Evolutionary conservation across 2,113 vertebrate species (phyloP), one percentile per base, ranked within the genome.

Genomic region (Protomyctophum bolini): DNA sequence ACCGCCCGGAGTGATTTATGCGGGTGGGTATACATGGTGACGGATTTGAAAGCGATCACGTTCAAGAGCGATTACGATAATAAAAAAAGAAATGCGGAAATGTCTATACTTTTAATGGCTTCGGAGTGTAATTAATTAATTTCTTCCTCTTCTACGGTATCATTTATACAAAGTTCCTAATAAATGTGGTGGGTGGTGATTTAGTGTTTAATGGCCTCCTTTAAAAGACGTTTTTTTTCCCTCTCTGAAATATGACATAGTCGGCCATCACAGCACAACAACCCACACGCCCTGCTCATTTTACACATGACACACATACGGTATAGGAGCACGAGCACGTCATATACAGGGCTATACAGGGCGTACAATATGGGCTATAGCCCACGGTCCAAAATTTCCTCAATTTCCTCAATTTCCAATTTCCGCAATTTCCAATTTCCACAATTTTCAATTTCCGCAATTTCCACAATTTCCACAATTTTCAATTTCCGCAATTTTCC

Each of bases 61-160:
- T 84, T 86, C 83, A 83, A 86, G 84, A 87, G 82, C 83, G 80
- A 81, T 87, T 76, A 79, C 85, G 76, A 88, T 41, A 41, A 41
- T 91, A 88, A 88, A 87, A 88, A 87, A 88, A 87, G 87, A 87
- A 88, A 73, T 7, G 61, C 73, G 80, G 79, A 85, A 63, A 51
- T n/a, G 73, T 85, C 74, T 84, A 81, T 80, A 21, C 7, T 91
- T 90, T 90, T 90, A 91, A 92, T 88, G 91, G 85, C 82, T 89
- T 87, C 67, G 76, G 73, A 80, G 79, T 50, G 70, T 84, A 81
- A 91, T 92, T 87, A 89, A 91, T 90, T 21, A 21, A 21, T 21
- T 21, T 21, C 21, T 21, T 21, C 21, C 21, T 84, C 70, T 73
- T 78, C 75, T 55, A 29, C 83, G 70, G 72, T 88, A 89, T 90